Base-by-base conservation (phyloP, 2,888 invertebrate species). In the Hermodice carunculata region DNA sequence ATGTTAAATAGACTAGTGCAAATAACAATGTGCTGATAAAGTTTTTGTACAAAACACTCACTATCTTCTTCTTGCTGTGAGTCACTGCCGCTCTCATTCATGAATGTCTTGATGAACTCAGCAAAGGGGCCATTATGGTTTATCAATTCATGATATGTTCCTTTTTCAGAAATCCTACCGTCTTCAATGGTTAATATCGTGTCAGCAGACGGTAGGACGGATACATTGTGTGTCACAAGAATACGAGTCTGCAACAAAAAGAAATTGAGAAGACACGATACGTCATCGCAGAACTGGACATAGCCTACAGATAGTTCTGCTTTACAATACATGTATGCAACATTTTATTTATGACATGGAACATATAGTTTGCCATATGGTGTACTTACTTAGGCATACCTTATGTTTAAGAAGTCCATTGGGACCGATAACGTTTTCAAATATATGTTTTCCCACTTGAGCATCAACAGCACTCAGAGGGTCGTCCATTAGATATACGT, bases 391-490 rank as follows among this genome's bases (percentile, higher is more conserved):
- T 29, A 65, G 28, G 6, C 61, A 42, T 60, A 79, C 80, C 77
- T 82, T 85, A 29, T 77, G 63, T 52, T 75, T 75, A 0, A 86
- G 75, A 0, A 83, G 61, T 24, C 86, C 84, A 8, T 73, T 69
- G 4, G 77, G 73, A 6, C 85, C 81, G 31, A 86, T 78, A 31
- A 85, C 83, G 24, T 81, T 61, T 19, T 80, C 76, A 73, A 86
- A 86, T 42, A 86, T 82, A 71, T 85, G 81, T 54, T 79, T 78
- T n/a, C 82, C 84, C 4, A 86, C 86, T 73, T 86, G 85, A 5
- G 85, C 76, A 69, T 86, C 86, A 0, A 86, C 85, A 34, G 86
- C 86, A 64, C 82, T 83, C 14, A 86, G 73, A 2, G 86, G 85
- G 67, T 86, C 86, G 66, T 86, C 86, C 49, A 86, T 62, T 3